Base-by-base conservation (phyloP, 1,140 invertebrate species). In the Battus philenor region DNA sequence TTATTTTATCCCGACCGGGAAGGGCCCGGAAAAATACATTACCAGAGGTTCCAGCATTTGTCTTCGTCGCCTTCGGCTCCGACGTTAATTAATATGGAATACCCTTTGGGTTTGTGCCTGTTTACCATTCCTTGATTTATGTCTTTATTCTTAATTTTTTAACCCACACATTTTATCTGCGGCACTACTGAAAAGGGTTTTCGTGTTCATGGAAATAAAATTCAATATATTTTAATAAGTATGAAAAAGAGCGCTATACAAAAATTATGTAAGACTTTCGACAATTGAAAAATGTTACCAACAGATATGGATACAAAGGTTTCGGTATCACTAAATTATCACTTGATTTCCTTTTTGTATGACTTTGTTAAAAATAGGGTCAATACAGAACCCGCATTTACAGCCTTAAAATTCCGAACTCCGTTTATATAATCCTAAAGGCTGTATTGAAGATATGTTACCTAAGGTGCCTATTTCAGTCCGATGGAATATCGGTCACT, bases 81-180 rank as follows among this genome's bases (percentile, higher is more conserved):
- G 70, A 74, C 77, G 57, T 79, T 84, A 84, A 84, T 84, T 84
- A 82, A 84, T 84, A 84, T 80, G 70, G 77, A 84, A 80, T 77
- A 81, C 77, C 78, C 80, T 80, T 84, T 80, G 68, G 72, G 68
- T 65, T 69, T 57, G 52, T 54, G 57, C 36, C 62, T 72, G 61
- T 71, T 77, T 75, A 72, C 68, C 60, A 70, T 74, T 76, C 64
- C 62, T 76, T 70, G 72, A 80, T 67, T 74, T 70, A 80, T 76
- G 68, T 77, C 76, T 79, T 66, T 70, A 73, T 76, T 70, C 54
- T 41, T 47, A 52, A 64, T 64, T 64, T 73, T 68, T 65, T 50
- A 59, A 33, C 44, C 27, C 34, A 26, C 22, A 9, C 12, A 11
- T 38, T 22, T 38, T 12, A 10, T 34, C n/a, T 32, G 16, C 12